Conservation (phyloP, 2,113 vertebrate species). For the Sarotherodon lohbergeri region DNA sequence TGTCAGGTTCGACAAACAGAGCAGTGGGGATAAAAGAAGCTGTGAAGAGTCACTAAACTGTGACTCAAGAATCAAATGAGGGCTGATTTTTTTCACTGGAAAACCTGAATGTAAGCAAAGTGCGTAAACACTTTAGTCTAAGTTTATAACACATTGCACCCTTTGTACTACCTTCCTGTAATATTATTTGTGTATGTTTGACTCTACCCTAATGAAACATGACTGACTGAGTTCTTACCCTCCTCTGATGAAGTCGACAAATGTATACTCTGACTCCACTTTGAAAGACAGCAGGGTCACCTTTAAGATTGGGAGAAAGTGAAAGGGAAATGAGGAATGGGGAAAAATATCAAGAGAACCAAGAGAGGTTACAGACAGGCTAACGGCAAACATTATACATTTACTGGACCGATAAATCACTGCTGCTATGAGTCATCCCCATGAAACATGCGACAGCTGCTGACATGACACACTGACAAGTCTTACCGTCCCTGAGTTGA, state of each 20-base stretch:
- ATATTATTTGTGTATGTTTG: neutral
- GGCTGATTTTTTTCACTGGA: neutral
- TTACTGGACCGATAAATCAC: neutral
- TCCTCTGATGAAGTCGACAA: slow-evolving; percentile 93
- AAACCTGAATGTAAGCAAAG: neutral
- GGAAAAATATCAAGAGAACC: neutral
- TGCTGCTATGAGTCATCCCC: neutral
- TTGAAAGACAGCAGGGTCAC: slow-evolving; percentile 92
- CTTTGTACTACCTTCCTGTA: neutral
- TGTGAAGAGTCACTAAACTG: neutral
- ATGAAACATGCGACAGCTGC: neutral
- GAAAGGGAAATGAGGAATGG: neutral
- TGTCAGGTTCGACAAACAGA: neutral
- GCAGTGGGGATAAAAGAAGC: neutral
- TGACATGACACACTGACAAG: neutral
- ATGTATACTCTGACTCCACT: slow-evolving; percentile 90
- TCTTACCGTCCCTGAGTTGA: slow-evolving; percentile 93
- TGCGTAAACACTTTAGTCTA: neutral
- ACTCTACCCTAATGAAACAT: neutral
- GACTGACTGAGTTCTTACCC: slow-evolving; percentile 75
- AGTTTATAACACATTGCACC: neutral
- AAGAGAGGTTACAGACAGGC: neutral
- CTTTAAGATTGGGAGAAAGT: slow-evolving; percentile 53
- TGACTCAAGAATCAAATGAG: neutral
- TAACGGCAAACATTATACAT: neutral